Base-by-base conservation (phyloP, 2,113 vertebrate species). In the Planiliza haematocheilus region DNA sequence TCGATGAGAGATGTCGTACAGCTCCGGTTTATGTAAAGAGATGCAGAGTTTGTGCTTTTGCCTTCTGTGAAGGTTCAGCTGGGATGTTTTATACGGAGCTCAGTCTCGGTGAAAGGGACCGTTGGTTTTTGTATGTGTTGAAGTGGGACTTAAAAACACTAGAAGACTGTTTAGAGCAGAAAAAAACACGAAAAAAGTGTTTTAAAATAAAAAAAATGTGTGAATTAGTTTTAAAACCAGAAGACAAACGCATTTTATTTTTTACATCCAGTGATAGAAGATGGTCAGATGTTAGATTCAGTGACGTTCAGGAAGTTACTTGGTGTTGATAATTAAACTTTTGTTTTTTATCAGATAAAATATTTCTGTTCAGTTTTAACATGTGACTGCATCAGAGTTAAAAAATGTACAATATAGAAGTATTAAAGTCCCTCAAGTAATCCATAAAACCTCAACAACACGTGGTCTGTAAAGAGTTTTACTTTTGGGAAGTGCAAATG, bases 1-100 rank as follows among this genome's bases (percentile, higher is more conserved):
- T 66, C n/a, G n/a, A n/a, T 74, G 24, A 56, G 37, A 78, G 57
- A 62, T 43, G 64, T 69, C 56, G 39, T 21, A 36, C 30, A 24
- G 42, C 39, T 77, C 24, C 59, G n/a, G n/a, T n/a, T n/a, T n/a
- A 13, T 12, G 36, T 10, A 18, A 49, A 50, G 30, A 18, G 38
- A 24, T 12, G 21, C 20, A 3, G 39, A 55, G 49, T 55, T 2
- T 1, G 7, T 48, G 59, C 24, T 74, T 72, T 76, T 77, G 34
- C 84, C 91, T 91, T 92, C 91, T 75, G 75, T 91, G 91, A 91
- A 91, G 91, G 90, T 7, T 21, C 45, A 4, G 41, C 7, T 51
- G 21, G 53, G 63, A 13, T 57, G n/a, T 62, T 81, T 80, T 84
- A 53, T 64, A 75, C 1, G 43, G 64, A 48, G 64, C 39, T 53